Conservation (phyloP, 2,113 vertebrate species). For the Pontoporia blainvillei region DNA sequence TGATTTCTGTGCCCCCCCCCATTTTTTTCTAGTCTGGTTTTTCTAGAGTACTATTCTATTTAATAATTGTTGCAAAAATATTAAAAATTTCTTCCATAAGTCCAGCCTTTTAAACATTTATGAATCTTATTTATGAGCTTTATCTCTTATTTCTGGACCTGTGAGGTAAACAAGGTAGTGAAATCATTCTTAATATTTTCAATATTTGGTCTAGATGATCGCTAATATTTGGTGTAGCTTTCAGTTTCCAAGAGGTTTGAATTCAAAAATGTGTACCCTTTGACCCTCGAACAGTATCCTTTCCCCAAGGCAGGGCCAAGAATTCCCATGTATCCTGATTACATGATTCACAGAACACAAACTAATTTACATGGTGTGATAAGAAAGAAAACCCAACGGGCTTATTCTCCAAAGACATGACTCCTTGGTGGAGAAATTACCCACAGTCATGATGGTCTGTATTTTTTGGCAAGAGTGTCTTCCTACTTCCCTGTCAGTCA, state of each 20-base stretch:
- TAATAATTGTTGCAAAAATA: background rate
- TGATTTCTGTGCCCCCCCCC: no score
- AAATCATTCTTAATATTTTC: background rate
- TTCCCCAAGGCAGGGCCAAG: background rate
- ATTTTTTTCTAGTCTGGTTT: background rate
- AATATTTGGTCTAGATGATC: background rate
- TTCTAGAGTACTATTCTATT: background rate
- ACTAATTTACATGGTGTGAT: background rate
- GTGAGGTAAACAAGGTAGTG: background rate
- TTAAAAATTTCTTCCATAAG: background rate
- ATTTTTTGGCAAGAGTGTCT: background rate
- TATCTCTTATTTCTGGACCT: background rate
- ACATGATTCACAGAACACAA: background rate
- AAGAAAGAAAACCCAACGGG: background rate
- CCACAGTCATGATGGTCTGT: background rate
- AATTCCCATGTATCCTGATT: background rate
- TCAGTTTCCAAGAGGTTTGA: background rate
- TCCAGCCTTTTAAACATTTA: background rate
- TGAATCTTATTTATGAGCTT: background rate
- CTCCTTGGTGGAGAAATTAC: background rate
- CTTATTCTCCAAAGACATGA: background rate
- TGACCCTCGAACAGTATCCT: background rate
- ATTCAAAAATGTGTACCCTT: conserved; percentile 3
- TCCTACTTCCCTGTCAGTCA: background rate
- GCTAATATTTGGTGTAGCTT: background rate